These are phyloP conservation scores for Pardalotus punctatus DNA, from an alignment of 2,113 vertebrate genomes.

Conservation along the genomic window DNA sequence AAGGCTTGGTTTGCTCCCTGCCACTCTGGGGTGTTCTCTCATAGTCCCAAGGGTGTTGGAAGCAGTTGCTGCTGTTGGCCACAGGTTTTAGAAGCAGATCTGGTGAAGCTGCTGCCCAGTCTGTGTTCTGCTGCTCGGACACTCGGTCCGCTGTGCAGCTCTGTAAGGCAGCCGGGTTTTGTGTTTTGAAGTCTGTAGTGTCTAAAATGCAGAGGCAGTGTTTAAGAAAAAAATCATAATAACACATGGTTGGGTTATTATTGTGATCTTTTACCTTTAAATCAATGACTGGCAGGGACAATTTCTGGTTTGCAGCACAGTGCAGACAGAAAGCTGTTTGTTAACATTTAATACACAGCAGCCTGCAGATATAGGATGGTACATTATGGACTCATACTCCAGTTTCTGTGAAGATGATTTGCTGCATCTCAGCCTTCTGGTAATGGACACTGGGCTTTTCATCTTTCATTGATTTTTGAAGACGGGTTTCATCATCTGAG, in stretches of 20 bases:
- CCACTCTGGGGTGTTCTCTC: rapidly evolving
- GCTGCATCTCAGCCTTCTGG: neutral
- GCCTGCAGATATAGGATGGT: neutral
- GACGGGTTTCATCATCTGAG: neutral
- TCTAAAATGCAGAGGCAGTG: neutral
- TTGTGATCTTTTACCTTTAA: neutral
- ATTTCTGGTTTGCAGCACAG: neutral
- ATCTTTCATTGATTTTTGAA: neutral
- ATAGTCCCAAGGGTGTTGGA: rapidly evolving
- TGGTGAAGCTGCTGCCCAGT: neutral
- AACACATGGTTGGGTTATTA: neutral
- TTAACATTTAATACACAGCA: neutral
- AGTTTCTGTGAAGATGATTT: neutral
- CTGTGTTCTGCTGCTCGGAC: rapidly evolving
- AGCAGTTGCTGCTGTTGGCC: neutral
- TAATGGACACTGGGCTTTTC: neutral
- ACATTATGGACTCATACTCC: rapidly evolving
- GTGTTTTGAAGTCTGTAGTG: neutral
- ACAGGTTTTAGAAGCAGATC: neutral
- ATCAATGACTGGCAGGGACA: neutral
- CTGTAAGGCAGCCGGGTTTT: neutral
- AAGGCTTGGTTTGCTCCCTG: neutral
- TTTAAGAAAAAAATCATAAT: neutral
- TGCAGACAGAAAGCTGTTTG: neutral
- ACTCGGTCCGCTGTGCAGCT: rapidly evolving